Evolutionary conservation across 2,888 invertebrate genomes (phyloP).

Genomic region (Synanthedon formicaeformis): DNA sequence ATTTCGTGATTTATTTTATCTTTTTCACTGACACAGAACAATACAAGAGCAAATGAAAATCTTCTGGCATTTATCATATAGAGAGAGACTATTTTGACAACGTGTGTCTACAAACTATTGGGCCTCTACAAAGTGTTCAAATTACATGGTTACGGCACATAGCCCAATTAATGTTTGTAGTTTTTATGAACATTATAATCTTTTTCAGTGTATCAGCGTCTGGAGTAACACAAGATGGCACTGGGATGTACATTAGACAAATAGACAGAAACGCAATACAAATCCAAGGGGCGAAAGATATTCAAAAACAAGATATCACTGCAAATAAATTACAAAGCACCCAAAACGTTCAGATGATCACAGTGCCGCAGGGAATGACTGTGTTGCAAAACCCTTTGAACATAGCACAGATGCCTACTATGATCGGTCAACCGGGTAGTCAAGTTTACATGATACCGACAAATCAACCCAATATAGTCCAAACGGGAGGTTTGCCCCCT

Average conservation of each 20-base stretch:
- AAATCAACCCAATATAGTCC: slow-evolving; percentile 48
- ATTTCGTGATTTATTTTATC: too few species aligned
- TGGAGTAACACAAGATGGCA: slow-evolving; percentile 42
- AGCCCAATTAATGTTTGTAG: background rate
- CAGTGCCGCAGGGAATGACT: slow-evolving; percentile 60
- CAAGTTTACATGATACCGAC: slow-evolving; percentile 64
- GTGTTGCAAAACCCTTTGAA: slow-evolving; percentile 56
- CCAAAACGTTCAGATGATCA: slow-evolving; percentile 63
- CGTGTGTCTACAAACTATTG: background rate
- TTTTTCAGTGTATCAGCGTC: slow-evolving; percentile 43
- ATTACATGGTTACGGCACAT: too few species aligned
- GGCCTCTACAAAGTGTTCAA: too few species aligned
- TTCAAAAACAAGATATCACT: slow-evolving; percentile 46
- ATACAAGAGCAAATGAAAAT: too few species aligned
- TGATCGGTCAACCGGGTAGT: slow-evolving; percentile 52
- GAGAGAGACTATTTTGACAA: background rate
- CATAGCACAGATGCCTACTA: slow-evolving; percentile 48
- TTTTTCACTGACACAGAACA: too few species aligned
- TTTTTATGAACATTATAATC: background rate
- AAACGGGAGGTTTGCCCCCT: slow-evolving; percentile 34
- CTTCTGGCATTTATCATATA: too few species aligned
- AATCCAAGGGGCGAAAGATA: slow-evolving; percentile 50
- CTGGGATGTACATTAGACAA: slow-evolving; percentile 60
- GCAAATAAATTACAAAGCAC: slow-evolving; percentile 44
- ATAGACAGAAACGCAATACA: slow-evolving; percentile 57